phyloP scores from a whole-genome alignment of 2,888 invertebrate species.

The Drosophila eohydei region DNA sequence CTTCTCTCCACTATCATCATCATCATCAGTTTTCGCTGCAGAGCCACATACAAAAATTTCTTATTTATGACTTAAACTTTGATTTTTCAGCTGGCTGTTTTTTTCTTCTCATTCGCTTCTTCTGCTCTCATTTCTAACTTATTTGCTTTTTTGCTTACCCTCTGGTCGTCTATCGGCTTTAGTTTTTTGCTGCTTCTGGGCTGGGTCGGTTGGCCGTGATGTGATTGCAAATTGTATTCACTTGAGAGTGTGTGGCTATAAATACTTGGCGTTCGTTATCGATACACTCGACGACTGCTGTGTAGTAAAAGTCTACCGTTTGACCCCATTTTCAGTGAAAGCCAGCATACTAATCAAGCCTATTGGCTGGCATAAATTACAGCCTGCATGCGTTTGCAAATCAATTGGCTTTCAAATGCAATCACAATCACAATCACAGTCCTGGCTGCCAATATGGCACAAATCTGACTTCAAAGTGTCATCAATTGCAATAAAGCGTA shows the following conservation, averaged over 20 bases:
- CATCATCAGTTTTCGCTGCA: slow-evolving; percentile 24
- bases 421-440: slow-evolving; percentile 20
- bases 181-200: slow-evolving; percentile 29
- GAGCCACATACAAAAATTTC: slow-evolving; percentile 48
- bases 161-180: slow-evolving; percentile 26
- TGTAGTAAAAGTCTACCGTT: slow-evolving; percentile 2
- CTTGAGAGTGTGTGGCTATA: slow-evolving; percentile 3
- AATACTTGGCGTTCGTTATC: slow-evolving; percentile 21
- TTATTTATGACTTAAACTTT: slow-evolving; percentile 75
- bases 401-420: slow-evolving; percentile 48
- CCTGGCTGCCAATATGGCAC: neutral
- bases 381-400: slow-evolving; percentile 32
- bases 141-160: neutral
- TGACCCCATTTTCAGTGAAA: slow-evolving; percentile 20
- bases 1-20: slow-evolving; percentile 66
- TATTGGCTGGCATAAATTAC: slow-evolving; percentile 33
- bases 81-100: slow-evolving; percentile 49
- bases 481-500: slow-evolving; percentile 9
- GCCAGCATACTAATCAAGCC: slow-evolving; percentile 24
- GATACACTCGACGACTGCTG: slow-evolving; percentile 18
- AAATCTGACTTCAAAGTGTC: slow-evolving; percentile 12
- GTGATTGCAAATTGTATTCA: slow-evolving; percentile 38
- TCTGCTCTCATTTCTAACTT: slow-evolving; percentile 4
- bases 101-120: neutral
- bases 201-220: slow-evolving; percentile 38